phyloP scores from a whole-genome alignment of 2,888 invertebrate species.

The Drosophila algonquin region DNA sequence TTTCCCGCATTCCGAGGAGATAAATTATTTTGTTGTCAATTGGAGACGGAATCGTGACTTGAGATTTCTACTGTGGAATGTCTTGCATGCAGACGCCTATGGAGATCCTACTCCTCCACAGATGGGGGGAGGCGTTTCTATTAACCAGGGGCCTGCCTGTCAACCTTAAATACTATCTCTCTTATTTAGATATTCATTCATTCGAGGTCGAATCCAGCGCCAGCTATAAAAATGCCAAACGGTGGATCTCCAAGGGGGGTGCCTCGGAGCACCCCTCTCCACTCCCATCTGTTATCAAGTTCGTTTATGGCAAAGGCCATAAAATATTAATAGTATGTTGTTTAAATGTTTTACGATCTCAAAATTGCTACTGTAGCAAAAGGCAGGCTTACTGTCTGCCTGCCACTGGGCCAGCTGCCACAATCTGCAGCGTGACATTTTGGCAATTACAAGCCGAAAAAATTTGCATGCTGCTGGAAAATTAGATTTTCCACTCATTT shows the following conservation, averaged over 20 bases:
- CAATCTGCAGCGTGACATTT: slow-evolving; percentile 32
- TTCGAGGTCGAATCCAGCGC: slow-evolving; percentile 14
- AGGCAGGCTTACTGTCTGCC: slow-evolving; percentile 6
- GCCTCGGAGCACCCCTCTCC: neutral
- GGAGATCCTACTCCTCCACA: slow-evolving; percentile 27
- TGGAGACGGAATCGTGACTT: slow-evolving; percentile 67
- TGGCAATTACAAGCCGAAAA: slow-evolving; percentile 47
- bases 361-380: slow-evolving; percentile 18
- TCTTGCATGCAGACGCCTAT: slow-evolving; percentile 17
- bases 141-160: no score
- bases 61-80: slow-evolving; percentile 72
- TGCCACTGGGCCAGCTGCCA: neutral
- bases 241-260: neutral
- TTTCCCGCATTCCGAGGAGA: slow-evolving; percentile 63
- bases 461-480: slow-evolving; percentile 66
- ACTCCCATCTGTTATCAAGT: slow-evolving; percentile 15
- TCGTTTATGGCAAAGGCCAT: slow-evolving; percentile 24
- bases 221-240: slow-evolving; percentile 24
- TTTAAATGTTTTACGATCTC: slow-evolving; percentile 30
- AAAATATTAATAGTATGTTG: slow-evolving; percentile 24
- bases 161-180: neutral
- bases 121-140: neutral
- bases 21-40: slow-evolving; percentile 73
- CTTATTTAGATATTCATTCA: slow-evolving; percentile 1
- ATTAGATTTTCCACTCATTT: slow-evolving; percentile 77